A percentile compares a stretch with the other conserved stretches of the same genome.
phyloP scores from a whole-genome alignment of 2,797 vertebrate genomes.

The Syndactyla subalaris region DNA sequence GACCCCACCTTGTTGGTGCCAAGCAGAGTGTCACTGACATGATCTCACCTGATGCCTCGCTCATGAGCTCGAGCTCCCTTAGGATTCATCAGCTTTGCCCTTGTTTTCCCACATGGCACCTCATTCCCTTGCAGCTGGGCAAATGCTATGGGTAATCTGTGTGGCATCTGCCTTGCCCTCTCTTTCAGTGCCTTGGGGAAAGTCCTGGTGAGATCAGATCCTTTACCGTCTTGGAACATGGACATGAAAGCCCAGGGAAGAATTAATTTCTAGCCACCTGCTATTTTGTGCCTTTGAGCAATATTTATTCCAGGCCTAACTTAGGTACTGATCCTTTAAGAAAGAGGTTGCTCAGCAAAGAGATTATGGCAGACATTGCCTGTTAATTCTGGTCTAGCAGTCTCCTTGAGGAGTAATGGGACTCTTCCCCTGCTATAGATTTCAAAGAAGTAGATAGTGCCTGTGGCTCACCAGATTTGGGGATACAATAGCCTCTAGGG shows the following conservation, averaged over 20 bases:
- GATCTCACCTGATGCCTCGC: neutral
- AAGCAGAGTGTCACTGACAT: neutral
- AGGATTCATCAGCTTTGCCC: neutral
- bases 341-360: neutral
- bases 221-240: neutral
- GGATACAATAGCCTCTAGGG: neutral
- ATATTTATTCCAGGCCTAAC: neutral
- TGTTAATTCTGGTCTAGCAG: neutral
- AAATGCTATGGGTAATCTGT: neutral
- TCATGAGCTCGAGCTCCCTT: neutral
- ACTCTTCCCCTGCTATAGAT: neutral
- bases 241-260: neutral
- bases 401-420: neutral
- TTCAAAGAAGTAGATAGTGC: neutral
- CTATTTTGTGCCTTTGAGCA: neutral
- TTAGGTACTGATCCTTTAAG: neutral
- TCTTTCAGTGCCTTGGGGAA: neutral
- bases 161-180: neutral
- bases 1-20: neutral
- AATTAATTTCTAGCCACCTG: neutral
- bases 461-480: neutral
- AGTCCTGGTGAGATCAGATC: neutral
- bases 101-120: neutral
- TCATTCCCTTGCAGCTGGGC: neutral
- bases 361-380: neutral